Base-by-base conservation (phyloP, 1,140 invertebrate genomes). In the Subanguina moxae region DNA sequence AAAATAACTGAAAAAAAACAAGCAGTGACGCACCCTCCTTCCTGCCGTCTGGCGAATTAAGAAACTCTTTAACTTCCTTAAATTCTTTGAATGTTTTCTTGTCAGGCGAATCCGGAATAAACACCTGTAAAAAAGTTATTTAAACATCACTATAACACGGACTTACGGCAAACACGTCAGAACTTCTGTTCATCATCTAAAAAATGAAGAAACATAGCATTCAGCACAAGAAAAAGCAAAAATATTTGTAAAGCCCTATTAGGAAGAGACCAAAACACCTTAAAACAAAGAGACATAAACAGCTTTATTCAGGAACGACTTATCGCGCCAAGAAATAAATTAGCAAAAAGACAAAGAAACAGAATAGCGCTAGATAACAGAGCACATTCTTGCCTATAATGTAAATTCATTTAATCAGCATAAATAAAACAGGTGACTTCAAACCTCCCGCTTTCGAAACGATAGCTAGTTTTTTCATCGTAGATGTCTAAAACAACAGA, bases 281-380 rank as follows among this genome's bases (percentile, higher is more conserved):
- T 38, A 11, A 3, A 38, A 38, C 32, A 38, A 38, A 38, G 11
- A 5, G 32, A 38, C 32, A n/a, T 38, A 38, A 38, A 38, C 11
- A 38, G 11, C 11, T 38, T 38, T 38, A 38, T 38, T 38, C 32
- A 11, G 32, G 32, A 38, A 28, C 28, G 52, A 32, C 13, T 23
- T 43, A 73, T 48, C 79, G 75, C 21, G 68, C 68, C 45, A 79
- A 42, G 48, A 57, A 79, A 57, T 79, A 79, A 23, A 82, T 64
- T 7, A 82, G 64, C 28, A 79, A 65, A 38, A 79, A 79, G 1
- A 79, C 80, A 28, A 81, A 79, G 57, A 79, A 76, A n/a, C 68
- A 42, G 46, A 79, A 79, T 7, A 75, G 61, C 23, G 82, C 75
- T 17, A 79, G 61, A 61, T 82, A 79, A 46, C 80, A 78, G 3